Conservation (phyloP, 2,797 vertebrate genomes). For the Sardinella longiceps region DNA sequence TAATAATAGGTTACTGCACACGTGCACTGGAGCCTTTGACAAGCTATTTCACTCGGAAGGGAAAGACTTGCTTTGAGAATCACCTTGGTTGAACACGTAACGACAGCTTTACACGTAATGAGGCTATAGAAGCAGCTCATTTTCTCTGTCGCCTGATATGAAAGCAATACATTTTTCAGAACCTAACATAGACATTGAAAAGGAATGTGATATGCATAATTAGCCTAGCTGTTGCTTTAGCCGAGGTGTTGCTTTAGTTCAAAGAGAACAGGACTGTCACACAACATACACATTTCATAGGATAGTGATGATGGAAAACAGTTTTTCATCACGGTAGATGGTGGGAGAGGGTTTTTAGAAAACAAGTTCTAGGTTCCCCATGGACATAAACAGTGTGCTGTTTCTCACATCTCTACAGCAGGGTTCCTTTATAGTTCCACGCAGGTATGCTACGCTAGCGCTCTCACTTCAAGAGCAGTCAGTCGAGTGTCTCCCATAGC, state of each 20-base stretch:
- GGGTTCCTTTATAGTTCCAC: constrained; percentile 54
- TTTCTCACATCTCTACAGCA: not conserved
- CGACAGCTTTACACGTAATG: not conserved
- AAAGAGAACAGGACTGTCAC: not conserved
- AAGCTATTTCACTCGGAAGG: not conserved
- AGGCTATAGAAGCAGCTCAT: not conserved
- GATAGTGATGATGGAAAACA: not conserved
- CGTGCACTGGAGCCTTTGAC: not conserved
- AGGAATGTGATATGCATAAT: not conserved
- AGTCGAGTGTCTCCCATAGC: constrained; percentile 46
- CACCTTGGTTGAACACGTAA: not conserved
- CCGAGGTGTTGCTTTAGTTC: not conserved
- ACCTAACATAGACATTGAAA: not conserved
- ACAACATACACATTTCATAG: no score
- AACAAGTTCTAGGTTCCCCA: not conserved
- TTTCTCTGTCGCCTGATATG: not conserved
- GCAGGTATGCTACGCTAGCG: constrained; percentile 62
- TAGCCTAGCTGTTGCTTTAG: not conserved
- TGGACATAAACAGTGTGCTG: not conserved
- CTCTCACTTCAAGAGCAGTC: constrained; percentile 55
- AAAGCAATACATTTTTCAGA: not conserved
- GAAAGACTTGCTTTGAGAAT: not conserved
- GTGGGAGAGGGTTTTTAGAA: not conserved
- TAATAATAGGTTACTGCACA: not conserved
- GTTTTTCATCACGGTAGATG: not conserved